These are phyloP conservation scores for Propithecus perrieri DNA, from an alignment of 2,797 vertebrate genomes.

Conservation along the genomic window DNA sequence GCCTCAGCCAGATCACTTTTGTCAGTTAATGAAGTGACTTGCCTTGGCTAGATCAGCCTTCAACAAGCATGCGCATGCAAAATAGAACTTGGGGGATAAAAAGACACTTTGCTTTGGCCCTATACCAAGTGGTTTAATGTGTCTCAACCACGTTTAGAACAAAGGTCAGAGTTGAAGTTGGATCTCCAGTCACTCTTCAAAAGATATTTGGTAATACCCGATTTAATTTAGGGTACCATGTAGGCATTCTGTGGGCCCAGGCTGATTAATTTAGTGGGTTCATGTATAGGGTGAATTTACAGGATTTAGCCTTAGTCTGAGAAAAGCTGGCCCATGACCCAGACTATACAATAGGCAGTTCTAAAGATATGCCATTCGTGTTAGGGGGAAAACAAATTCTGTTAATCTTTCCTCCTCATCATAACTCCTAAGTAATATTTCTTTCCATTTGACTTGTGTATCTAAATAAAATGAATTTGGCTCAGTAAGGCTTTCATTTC, in stretches of 20 bases:
- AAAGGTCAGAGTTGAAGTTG: not conserved
- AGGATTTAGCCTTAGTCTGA: not conserved
- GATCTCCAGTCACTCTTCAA: not conserved
- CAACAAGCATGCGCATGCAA: not conserved
- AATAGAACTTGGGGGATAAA: not conserved
- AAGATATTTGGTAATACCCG: not conserved
- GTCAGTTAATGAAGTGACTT: not conserved
- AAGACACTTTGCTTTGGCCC: not conserved
- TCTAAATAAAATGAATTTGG: slow-evolving; percentile 22
- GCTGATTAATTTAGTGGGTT: not conserved
- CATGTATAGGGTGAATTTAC: not conserved
- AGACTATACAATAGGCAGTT: not conserved
- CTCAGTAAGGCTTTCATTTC: not conserved
- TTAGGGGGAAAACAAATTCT: not conserved
- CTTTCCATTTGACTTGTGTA: not conserved
- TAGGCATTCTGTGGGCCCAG: not conserved
- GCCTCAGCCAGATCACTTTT: not conserved
- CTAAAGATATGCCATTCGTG: not conserved
- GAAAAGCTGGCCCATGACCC: not conserved
- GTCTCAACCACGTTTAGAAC: not conserved
- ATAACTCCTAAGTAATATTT: not conserved
- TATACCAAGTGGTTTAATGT: not conserved
- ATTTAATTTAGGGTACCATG: not conserved
- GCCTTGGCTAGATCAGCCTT: not conserved
- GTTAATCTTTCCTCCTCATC: not conserved